Percentiles rank a stretch among this genome's conserved stretches.
These are phyloP conservation scores for Nomada lathburiana DNA, from an alignment of 2,888 invertebrate species.

Conservation along the genomic window DNA sequence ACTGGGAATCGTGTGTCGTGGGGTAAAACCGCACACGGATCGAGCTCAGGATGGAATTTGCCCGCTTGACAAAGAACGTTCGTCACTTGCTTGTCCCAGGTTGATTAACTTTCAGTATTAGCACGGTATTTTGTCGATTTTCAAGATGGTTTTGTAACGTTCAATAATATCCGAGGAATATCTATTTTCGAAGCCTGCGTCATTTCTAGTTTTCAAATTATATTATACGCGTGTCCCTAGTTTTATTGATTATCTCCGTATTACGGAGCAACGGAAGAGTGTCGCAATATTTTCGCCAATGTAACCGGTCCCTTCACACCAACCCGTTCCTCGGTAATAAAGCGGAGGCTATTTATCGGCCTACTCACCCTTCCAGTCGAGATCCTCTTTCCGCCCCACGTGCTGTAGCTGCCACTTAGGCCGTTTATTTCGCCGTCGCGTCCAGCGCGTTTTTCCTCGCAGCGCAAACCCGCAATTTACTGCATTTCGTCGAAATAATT, in stretches of 20 bases:
- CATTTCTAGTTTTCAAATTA: neutral
- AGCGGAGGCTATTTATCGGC: constrained; percentile 84
- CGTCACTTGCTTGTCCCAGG: neutral
- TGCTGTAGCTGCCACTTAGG: constrained; percentile 76
- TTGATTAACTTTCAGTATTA: neutral
- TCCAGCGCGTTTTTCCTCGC: constrained; percentile 66
- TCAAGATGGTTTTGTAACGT: neutral
- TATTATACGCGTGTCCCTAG: constrained; percentile 19
- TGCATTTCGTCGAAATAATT: constrained; percentile 76
- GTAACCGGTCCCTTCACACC: constrained; percentile 76
- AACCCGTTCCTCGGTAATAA: constrained; percentile 80
- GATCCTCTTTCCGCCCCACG: constrained; percentile 50
- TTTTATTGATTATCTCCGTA: constrained; percentile 11
- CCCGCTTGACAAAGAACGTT: neutral
- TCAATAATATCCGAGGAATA: neutral
- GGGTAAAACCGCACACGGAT: constrained; percentile 50
- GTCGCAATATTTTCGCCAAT: constrained; percentile 83
- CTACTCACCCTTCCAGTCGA: constrained; percentile 58
- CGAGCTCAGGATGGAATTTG: constrained; percentile 33
- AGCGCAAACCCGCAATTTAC: constrained; percentile 57
- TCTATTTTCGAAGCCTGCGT: neutral
- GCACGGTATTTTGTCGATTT: neutral
- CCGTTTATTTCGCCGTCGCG: constrained; percentile 79
- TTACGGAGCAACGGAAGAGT: constrained; percentile 71
- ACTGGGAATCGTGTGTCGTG: constrained; percentile 29